Conservation (phyloP, 2,113 vertebrate genomes). For the Globicephala melas region DNA sequence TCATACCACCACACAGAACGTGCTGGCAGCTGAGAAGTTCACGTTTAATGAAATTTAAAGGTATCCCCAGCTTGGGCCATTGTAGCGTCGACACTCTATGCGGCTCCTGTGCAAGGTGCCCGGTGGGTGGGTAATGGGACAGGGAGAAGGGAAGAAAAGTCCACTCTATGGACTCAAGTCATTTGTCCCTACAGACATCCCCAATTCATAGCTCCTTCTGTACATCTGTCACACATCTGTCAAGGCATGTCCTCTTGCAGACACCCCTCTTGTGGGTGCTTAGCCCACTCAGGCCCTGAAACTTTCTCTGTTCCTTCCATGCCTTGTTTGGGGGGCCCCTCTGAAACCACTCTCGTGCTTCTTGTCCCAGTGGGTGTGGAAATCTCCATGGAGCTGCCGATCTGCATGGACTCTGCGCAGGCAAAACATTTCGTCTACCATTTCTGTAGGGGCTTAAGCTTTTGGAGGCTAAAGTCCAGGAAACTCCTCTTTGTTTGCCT, state of each 20-base stretch:
- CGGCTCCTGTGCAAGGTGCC: not conserved
- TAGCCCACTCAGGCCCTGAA: not conserved
- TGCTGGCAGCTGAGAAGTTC: not conserved
- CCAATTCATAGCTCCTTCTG: not conserved
- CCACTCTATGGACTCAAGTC: not conserved
- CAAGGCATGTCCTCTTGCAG: not conserved
- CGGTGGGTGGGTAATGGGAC: not conserved
- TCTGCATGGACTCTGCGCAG: not conserved
- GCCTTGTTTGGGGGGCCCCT: not conserved
- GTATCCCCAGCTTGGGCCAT: too few species aligned
- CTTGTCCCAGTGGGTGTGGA: too few species aligned
- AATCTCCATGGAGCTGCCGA: not conserved
- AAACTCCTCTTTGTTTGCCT: not conserved
- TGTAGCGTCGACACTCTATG: accelerated
- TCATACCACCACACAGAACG: not conserved
- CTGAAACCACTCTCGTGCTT: not conserved
- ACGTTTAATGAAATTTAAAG: not conserved
- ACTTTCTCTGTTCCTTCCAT: not conserved
- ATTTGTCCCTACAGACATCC: not conserved
- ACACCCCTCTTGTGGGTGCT: not conserved
- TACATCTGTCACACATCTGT: not conserved
- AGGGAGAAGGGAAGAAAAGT: not conserved
- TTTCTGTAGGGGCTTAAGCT: not conserved
- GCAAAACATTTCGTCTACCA: not conserved
- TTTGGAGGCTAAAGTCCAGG: not conserved